Evolutionary conservation across 2,113 vertebrate genomes (phyloP), one percentile per base, ranked within the genome.

Genomic region (Nettapus auritus): DNA sequence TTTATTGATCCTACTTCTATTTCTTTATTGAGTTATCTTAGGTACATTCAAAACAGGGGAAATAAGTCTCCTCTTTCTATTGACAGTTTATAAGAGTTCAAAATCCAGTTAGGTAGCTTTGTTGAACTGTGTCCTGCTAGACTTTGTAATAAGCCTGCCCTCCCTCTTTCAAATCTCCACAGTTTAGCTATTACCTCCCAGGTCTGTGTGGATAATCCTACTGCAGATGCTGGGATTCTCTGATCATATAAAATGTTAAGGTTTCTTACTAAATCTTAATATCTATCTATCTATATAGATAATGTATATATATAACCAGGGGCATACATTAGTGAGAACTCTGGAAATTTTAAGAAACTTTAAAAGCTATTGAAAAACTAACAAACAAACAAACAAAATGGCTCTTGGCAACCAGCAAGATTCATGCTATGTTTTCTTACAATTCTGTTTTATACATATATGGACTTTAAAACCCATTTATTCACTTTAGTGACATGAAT

Each of bases 11-110:
- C 55, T n/a, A 11, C 55, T 74, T 59, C 48, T 55, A 44, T 74
- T 76, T 25, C 33, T 74, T 83, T 42, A 50, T 60, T 2, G 5
- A 75, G 82, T n/a, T 66, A 16, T 73, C 81, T 93, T 81, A 91
- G 67, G 36, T 44, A 89, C 96, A 96, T 82, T 91, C 78, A 86
- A 97, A 92, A 33, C 9, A 56, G 5, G 13, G 33, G n/a, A 67
- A 25, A 80, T 14, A 60, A 38, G 15, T 75, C 70, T 80, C 48
- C 52, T 44, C 8, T 9, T 86, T 53, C 66, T 81, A 67, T 17
- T 46, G 77, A 67, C 50, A 68, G 19, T 22, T 83, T 86, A 70
- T 8, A 77, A 62, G 80, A 84, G 8, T 70, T 88, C 74, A 85
- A 95, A 91, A 85, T 63, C 42, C 28, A 87, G 34, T 68, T 19